A percentile compares a stretch with the other conserved stretches of the same genome.
These are phyloP conservation scores for Steinernema hermaphroditum DNA, from an alignment of 2,888 invertebrate species.

Conservation along the genomic window DNA sequence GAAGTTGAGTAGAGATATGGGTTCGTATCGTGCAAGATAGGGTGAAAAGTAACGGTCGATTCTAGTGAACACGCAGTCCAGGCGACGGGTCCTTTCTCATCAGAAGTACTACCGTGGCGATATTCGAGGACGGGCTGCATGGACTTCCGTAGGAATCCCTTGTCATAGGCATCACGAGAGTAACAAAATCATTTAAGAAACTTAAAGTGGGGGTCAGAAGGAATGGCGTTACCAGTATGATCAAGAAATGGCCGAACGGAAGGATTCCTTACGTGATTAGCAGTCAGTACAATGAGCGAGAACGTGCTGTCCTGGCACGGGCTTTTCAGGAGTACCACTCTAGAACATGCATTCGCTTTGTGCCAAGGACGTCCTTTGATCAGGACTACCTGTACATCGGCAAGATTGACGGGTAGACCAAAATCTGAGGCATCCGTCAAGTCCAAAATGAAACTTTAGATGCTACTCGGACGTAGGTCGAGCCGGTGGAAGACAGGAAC, in stretches of 20 bases:
- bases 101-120: conserved; percentile 59
- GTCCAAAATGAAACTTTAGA: conserved; percentile 42
- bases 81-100: conserved; percentile 48
- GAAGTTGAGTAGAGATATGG: conserved; percentile 43
- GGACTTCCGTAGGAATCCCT: conserved; percentile 47
- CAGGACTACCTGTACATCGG: conserved; percentile 66
- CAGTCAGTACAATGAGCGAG: conserved; percentile 61
- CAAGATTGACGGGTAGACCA: conserved; percentile 65
- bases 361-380: conserved; percentile 57
- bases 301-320: conserved; percentile 64
- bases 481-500: conserved; percentile 65
- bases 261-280: conserved; percentile 66
- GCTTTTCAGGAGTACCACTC: conserved; percentile 65
- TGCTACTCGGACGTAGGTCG: conserved; percentile 66
- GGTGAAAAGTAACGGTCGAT: background rate
- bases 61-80: background rate
- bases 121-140: conserved; percentile 62
- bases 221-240: conserved; percentile 60
- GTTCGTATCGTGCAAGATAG: conserved; percentile 36
- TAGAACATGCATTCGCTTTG: conserved; percentile 64
- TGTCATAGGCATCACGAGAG: background rate
- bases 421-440: background rate
- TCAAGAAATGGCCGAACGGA: conserved; percentile 66
- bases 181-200: conserved; percentile 37
- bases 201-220: conserved; percentile 46